A percentile compares a stretch with the other conserved stretches of the same genome.
phyloP scores from a whole-genome alignment of 2,797 vertebrate genomes.

The Urocyon cinereoargenteus region DNA sequence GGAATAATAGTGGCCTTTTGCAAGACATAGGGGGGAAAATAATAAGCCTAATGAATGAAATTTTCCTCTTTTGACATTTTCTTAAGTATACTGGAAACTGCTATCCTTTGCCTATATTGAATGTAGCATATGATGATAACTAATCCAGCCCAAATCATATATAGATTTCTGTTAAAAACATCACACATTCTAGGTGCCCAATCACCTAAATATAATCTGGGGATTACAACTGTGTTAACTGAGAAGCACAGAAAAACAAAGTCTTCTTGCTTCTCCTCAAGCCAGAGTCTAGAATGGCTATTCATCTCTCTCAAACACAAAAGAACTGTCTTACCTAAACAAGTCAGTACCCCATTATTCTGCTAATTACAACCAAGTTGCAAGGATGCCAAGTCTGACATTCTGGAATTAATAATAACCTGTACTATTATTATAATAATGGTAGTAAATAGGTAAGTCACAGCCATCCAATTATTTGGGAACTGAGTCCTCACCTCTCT shows the following conservation, averaged over 20 bases:
- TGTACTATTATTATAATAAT: not conserved
- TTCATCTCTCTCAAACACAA: slow-evolving; percentile 9
- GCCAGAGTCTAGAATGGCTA: not conserved
- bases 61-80: not conserved
- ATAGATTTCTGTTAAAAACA: slow-evolving; percentile 25
- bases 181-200: not conserved
- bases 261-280: not conserved
- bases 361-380: not conserved
- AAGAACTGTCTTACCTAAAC: slow-evolving; percentile 4
- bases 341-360: not conserved
- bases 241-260: slow-evolving; percentile 49
- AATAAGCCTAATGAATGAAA: not conserved
- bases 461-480: not conserved
- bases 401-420: not conserved
- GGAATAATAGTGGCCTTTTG: not conserved
- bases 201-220: not conserved
- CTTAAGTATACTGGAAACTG: not conserved
- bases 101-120: not conserved
- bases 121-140: not conserved
- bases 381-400: not conserved
- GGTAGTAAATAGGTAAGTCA: not conserved
- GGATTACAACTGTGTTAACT: not conserved
- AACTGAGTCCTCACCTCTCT: not conserved
- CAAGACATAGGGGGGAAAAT: not conserved
- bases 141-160: not conserved